Evolutionary conservation across 1,140 invertebrate species (phyloP), one percentile per base, ranked within the genome.

Genomic region (Zaprionus africanus): DNA sequence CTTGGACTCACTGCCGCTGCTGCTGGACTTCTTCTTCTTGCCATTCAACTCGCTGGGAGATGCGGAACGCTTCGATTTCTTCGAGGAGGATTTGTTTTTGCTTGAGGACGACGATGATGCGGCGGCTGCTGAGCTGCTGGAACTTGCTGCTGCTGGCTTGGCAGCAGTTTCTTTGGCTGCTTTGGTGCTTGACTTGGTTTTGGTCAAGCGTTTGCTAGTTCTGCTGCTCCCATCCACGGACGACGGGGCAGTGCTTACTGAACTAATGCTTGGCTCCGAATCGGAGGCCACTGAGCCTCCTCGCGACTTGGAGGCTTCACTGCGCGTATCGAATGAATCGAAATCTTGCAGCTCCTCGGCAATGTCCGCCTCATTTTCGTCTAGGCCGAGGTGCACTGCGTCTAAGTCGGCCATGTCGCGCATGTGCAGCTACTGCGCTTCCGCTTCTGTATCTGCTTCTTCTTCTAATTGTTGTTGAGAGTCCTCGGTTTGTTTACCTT

Each of bases 351-450:
- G 81, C 86, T 96, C 95, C 87, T 96, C 95, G 15, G 95, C 95
- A 64, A 96, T 96, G 82, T 96, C 95, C 68, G 95, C 95, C 80
- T 96, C 95, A 26, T 95, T 94, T 81, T 95, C 95, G 87, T 95
- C 95, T 72, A 96, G 93, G 76, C 95, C 95, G 78, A 96, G 93
- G 93, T 96, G 95, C 76, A 96, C 95, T 69, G 94, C 94, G 83
- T 96, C 95, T 71, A 92, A 66, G 75, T 93, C 92, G 68, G 91
- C 91, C 92, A 93, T 93, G 69, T 91, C 90, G 81, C 84, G 88
- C 91, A 92, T 92, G 57, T 64, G 79, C 79, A 62, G 66, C 58
- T 70, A 28, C 56, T 53, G 66, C 56, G 41, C 66, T 63, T 54
- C 38, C 31, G 12, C 31, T 51, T 22, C 46, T 4, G 41, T 58